Evolutionary conservation across 2,888 invertebrate genomes (phyloP).

Genomic region (Leucoptera coffeella): DNA sequence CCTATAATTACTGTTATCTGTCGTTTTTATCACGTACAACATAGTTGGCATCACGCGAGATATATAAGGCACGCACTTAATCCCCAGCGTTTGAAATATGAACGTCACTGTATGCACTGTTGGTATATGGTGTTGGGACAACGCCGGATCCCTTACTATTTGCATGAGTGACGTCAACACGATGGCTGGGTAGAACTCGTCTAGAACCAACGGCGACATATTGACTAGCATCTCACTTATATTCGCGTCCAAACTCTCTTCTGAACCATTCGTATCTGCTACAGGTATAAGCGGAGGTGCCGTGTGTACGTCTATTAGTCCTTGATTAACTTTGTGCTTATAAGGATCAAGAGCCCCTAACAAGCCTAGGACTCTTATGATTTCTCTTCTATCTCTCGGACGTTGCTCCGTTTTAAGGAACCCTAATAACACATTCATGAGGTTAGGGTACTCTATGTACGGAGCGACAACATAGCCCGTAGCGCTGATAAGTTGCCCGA

Average conservation of each 20-base stretch:
- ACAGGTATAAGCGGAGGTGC: slow-evolving; percentile 76
- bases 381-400: slow-evolving; percentile 77
- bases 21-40: slow-evolving; percentile 81
- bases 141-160: slow-evolving; percentile 85
- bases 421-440: slow-evolving; percentile 87
- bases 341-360: slow-evolving; percentile 97
- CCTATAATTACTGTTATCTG: slow-evolving; percentile 70
- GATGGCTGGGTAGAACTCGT: slow-evolving; percentile 97
- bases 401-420: slow-evolving; percentile 95
- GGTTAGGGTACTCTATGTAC: slow-evolving; percentile 86
- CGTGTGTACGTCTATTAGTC: slow-evolving; percentile 81
- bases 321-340: slow-evolving; percentile 92
- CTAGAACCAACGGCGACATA: slow-evolving; percentile 80
- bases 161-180: slow-evolving; percentile 93
- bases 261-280: slow-evolving; percentile 58
- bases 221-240: slow-evolving; percentile 91
- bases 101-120: slow-evolving; percentile 95
- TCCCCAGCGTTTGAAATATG: slow-evolving; percentile 92
- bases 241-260: slow-evolving; percentile 54
- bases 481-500: slow-evolving; percentile 93
- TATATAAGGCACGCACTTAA: slow-evolving; percentile 89
- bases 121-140: slow-evolving; percentile 87
- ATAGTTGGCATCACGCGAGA: slow-evolving; percentile 86
- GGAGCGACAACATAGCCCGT: slow-evolving; percentile 95
- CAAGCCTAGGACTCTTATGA: slow-evolving; percentile 88